phyloP scores from a whole-genome alignment of 2,888 invertebrate species.

The Harmothoe impar region DNA sequence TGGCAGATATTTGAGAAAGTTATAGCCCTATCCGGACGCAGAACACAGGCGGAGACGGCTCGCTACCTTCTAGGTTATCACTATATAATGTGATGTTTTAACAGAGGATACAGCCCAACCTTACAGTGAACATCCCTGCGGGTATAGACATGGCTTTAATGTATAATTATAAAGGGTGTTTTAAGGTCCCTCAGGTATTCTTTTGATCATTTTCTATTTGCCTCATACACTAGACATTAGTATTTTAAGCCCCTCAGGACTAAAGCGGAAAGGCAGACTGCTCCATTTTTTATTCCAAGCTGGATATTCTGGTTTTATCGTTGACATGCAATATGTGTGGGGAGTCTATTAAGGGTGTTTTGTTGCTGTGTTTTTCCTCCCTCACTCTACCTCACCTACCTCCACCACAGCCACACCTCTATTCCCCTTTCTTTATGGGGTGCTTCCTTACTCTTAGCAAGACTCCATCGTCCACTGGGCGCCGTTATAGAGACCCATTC shows the following conservation, averaged over 20 bases:
- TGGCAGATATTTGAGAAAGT: too few species aligned
- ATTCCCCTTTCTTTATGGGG: too few species aligned
- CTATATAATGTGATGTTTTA: too few species aligned
- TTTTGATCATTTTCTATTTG: conserved; percentile 6
- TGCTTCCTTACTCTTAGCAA: too few species aligned
- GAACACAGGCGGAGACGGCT: too few species aligned
- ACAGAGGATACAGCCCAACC: too few species aligned
- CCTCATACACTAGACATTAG: neutral
- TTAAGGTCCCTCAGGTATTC: neutral
- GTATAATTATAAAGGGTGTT: neutral
- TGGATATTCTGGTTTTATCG: neutral
- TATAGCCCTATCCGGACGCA: too few species aligned
- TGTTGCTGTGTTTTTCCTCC: neutral
- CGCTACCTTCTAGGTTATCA: too few species aligned
- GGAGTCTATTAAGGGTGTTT: neutral
- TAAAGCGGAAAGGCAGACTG: neutral
- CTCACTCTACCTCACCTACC: neutral
- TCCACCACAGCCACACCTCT: too few species aligned
- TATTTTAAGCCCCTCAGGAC: neutral
- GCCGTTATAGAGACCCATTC: too few species aligned
- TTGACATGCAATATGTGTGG: neutral
- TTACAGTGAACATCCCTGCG: neutral
- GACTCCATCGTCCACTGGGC: too few species aligned
- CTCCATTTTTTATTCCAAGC: neutral
- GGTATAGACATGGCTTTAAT: neutral